Conservation (phyloP, 1,140 invertebrate species). For the Cydia strobilella region DNA sequence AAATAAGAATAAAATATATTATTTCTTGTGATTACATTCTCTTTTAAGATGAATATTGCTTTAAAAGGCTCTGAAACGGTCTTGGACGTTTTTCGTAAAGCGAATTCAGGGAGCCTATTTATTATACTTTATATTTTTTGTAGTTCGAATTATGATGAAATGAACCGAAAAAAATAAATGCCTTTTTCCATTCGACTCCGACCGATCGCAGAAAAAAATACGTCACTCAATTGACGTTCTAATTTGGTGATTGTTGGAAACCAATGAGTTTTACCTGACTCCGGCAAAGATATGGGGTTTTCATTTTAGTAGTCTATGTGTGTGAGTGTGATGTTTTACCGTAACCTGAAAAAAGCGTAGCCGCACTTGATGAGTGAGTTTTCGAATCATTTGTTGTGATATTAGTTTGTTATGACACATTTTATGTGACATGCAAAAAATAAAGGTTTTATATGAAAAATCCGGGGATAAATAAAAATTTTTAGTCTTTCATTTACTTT, state of each 20-base stretch:
- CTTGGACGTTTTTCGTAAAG: background rate
- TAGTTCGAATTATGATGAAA: conserved; percentile 8
- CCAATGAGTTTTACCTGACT: background rate
- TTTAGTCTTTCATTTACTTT: too few relatives aligned
- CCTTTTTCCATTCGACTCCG: conserved; percentile 1
- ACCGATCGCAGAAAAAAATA: background rate
- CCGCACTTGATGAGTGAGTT: too few relatives aligned
- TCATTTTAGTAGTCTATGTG: too few relatives aligned
- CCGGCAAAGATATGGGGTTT: too few relatives aligned
- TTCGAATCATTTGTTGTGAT: too few relatives aligned
- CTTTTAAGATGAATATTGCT: background rate
- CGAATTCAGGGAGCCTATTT: background rate
- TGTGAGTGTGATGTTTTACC: too few relatives aligned
- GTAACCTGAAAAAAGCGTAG: too few relatives aligned
- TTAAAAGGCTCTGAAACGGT: background rate
- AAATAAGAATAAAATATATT: background rate
- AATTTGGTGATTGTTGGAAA: conserved; percentile 8
- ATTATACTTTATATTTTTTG: background rate
- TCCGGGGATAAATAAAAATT: too few relatives aligned
- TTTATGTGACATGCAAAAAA: too few relatives aligned
- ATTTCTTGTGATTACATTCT: background rate
- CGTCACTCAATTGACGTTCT: background rate
- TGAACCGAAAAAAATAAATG: background rate
- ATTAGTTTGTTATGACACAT: too few relatives aligned
- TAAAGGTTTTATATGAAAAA: too few relatives aligned